Base-by-base conservation (phyloP, 2,797 vertebrate species). In the Hozukius guyotensis region DNA sequence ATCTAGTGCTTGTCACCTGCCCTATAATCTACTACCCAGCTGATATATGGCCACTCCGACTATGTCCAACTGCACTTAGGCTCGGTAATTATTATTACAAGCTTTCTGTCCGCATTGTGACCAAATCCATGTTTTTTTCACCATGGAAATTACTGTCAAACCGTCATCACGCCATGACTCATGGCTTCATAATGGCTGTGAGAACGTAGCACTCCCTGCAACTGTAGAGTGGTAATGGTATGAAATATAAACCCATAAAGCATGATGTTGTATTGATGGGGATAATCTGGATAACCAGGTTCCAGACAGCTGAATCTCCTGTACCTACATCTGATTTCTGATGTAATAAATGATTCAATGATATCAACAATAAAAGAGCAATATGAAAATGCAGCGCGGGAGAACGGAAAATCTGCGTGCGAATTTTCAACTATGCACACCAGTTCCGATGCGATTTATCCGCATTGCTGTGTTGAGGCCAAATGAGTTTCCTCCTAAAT, bases 21-120 rank as follows among this genome's bases (percentile, higher is more conserved):
- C 55, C 66, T 81, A 22, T 79, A 81, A 81, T 88, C 69, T 46
- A n/a, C 69, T 2, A 13, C 24, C 27, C 60, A 29, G 61, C 49
- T 78, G 60, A 82, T 64, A 60, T 60, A 49, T 10, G 25, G 65
- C 11, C 74, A 13, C 69, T 59, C 68, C 27, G 72, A 24, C 56
- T 20, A 8, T 13, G n/a, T 65, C 10, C 25, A n/a, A 9, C 57
- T 74, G 70, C 69, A 75, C 56, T 81, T 69, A 72, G 64, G 22
- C 27, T 20, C 20, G 59, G 67, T 82, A 72, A 89, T 82, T 49
- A 49, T 49, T 49, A 49, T 49, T 80, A 84, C 80, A 72, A 9
- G 70, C 71, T 66, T 70, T 81, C 64, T 59, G 22, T 78, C 72
- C 20, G 24, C 53, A 76, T 22, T 82, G 72, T 49, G 56, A 75